Percentiles rank a stretch among this genome's conserved stretches.
Evolutionary conservation across 2,113 vertebrate genomes (phyloP).

Genomic region (Pseudonaja textilis): DNA sequence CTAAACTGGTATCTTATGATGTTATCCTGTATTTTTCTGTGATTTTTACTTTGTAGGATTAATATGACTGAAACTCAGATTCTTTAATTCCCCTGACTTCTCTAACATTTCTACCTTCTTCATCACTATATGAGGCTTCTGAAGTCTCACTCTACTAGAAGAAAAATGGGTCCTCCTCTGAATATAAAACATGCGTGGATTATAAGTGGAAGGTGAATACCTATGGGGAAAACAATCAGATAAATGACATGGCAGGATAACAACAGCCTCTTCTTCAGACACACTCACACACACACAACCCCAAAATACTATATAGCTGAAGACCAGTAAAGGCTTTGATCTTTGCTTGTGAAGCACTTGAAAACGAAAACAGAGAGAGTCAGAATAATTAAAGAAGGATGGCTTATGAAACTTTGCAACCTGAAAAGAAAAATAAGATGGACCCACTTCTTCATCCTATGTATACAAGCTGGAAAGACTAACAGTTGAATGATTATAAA

Average conservation of each 20-base stretch:
- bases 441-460: neutral
- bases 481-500: neutral
- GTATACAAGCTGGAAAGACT: neutral
- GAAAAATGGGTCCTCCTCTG: neutral
- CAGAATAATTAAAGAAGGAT: neutral
- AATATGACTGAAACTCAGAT: neutral
- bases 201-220: neutral
- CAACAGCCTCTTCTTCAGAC: neutral
- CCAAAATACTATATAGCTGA: neutral
- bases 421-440: neutral
- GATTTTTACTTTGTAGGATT: neutral
- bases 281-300: neutral
- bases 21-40: neutral
- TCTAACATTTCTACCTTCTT: neutral
- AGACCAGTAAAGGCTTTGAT: neutral
- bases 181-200: neutral
- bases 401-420: neutral
- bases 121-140: neutral
- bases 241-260: neutral
- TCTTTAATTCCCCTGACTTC: neutral
- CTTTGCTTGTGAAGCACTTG: neutral
- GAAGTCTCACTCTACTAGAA: neutral
- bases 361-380: neutral
- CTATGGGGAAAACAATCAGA: neutral
- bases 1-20: neutral